Percentiles rank a stretch among this genome's conserved stretches.
Evolutionary conservation across 2,888 invertebrate genomes (phyloP).

Genomic region (Nezara viridula): DNA sequence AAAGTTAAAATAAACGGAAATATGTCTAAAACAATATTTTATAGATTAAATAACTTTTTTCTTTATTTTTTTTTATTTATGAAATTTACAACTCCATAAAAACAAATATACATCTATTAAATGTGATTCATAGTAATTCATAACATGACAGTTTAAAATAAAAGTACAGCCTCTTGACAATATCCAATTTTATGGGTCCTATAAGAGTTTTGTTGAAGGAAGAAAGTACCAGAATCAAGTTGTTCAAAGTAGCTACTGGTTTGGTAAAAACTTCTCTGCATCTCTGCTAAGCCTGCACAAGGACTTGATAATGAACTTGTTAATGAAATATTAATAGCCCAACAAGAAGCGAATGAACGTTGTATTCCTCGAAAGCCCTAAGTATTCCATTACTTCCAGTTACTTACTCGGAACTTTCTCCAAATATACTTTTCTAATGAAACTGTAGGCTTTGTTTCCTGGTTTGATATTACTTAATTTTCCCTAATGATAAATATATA

Average conservation of each 20-base stretch:
- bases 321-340: neutral
- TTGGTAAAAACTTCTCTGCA: neutral
- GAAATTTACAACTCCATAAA: no score
- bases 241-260: neutral
- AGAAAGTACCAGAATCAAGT: neutral
- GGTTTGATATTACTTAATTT: neutral
- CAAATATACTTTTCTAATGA: neutral
- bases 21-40: no score
- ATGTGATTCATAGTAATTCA: no score
- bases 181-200: neutral
- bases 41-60: no score
- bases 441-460: neutral
- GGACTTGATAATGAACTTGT: neutral
- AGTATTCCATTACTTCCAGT: neutral
- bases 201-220: neutral
- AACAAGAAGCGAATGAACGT: neutral
- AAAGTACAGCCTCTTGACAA: no score
- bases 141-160: no score
- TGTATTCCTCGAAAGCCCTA: neutral
- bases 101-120: no score
- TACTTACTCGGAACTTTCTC: neutral
- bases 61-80: no score
- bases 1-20: no score
- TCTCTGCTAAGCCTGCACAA: slow-evolving; percentile 11
- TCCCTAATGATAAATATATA: no score